Conservation (phyloP, 2,888 invertebrate genomes). For the Proisotoma minuta region DNA sequence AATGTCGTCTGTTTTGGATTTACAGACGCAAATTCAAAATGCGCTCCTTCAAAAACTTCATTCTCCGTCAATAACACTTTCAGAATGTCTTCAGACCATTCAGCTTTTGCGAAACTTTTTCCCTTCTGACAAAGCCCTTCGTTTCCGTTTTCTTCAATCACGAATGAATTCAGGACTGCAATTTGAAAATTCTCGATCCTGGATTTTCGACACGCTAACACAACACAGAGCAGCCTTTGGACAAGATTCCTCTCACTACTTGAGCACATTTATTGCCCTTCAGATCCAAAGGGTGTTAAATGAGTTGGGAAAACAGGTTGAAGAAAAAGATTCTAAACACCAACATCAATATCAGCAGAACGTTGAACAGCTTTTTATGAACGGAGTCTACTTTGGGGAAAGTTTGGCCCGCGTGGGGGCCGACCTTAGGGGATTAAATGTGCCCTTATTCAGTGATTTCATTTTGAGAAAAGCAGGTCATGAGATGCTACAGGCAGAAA, state of each 20-base stretch:
- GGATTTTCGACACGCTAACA: constrained; percentile 45
- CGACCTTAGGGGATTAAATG: constrained; percentile 40
- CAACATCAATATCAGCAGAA: constrained; percentile 14
- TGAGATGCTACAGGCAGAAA: constrained; percentile 40
- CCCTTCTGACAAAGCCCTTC: constrained; percentile 41
- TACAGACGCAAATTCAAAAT: constrained; percentile 44
- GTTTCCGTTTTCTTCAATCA: constrained; percentile 43
- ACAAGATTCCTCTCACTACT: constrained; percentile 43
- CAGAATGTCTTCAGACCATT: constrained; percentile 45
- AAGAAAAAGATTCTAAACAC: constrained; percentile 31
- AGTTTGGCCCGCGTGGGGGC: constrained; percentile 46
- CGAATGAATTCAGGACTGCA: constrained; percentile 40
- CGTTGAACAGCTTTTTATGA: constrained; percentile 38
- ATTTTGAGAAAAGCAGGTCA: constrained; percentile 35
- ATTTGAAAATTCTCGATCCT: constrained; percentile 43
- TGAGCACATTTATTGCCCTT: constrained; percentile 44
- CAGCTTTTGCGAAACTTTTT: constrained; percentile 44
- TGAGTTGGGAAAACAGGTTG: constrained; percentile 43
- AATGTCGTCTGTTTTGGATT: constrained; percentile 39
- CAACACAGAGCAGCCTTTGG: constrained; percentile 46
- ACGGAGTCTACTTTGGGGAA: constrained; percentile 45
- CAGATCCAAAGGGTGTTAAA: constrained; percentile 35
- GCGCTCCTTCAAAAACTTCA: constrained; percentile 40
- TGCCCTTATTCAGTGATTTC: constrained; percentile 40
- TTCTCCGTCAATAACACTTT: constrained; percentile 42